Base-by-base conservation (phyloP, 2,797 vertebrate genomes). In the Paedocypris micromegethes region DNA sequence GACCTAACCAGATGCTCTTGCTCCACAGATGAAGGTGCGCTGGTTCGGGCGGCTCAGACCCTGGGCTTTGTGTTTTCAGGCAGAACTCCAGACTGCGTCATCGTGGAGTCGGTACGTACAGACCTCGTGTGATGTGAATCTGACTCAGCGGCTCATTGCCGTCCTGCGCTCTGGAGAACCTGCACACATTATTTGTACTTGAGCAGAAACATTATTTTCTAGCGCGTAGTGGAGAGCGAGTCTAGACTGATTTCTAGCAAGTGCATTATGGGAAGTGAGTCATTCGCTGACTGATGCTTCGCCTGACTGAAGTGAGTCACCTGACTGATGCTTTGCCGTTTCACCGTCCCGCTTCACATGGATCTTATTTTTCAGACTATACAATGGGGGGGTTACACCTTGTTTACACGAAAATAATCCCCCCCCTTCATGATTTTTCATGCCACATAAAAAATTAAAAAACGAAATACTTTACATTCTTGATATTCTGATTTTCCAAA, bases 11-110 rank as follows among this genome's bases (percentile, higher is more conserved):
- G 23, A 23, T 23, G 23, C 23, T 23, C 5, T 54, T 57, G 9
- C 52, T 48, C 73, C 75, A 47, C 72, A 99, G 97, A 99, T 86
- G 97, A 99, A 83, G 93, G 94, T 9, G 94, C 97, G 0, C 82
- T 99, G 82, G 97, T 99, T 80, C 91, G 93, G 86, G 97, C 96
- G 42, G 97, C 97, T 46, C 90, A 76, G 44, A 89, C 89, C 78
- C 83, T 99, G 70, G 92, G 83, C 75, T 99, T 99, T 73, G 91
- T 96, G 57, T 99, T 99, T 81, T 94, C 94, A 23, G 97, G 94
- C 73, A 84, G 97, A 83, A 99, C 96, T 9, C 97, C 97, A 8
- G 90, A 98, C 85, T 92, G 88, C 0, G 96, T 98, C 77, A 94
- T 98, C 62, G 90, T 95, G 76, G 91, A 98, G 79, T 88, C 90